Evolutionary conservation across 2,797 vertebrate species (phyloP).

Genomic region (Poecilia velifera): DNA sequence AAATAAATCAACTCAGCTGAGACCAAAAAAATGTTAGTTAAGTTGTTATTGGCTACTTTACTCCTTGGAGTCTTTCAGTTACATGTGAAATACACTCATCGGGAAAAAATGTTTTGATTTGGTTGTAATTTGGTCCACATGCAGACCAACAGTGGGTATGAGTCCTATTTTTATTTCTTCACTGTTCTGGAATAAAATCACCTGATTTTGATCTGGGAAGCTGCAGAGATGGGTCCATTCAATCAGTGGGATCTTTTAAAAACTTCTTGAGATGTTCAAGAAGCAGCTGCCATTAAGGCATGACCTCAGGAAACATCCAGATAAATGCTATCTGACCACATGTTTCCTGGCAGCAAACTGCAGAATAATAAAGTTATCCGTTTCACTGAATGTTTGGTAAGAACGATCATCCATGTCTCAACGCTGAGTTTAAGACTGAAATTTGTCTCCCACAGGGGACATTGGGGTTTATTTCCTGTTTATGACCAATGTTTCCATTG

Average conservation of each 20-base stretch:
- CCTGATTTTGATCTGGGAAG: neutral
- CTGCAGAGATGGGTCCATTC: neutral
- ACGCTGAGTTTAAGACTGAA: slow-evolving; percentile 5
- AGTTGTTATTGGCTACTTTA: neutral
- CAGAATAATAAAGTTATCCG: neutral
- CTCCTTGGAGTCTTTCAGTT: neutral
- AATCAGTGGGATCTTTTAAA: too few relatives aligned
- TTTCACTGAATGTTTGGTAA: slow-evolving; percentile 9
- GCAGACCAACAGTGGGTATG: neutral
- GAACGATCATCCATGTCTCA: slow-evolving; percentile 1
- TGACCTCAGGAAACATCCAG: slow-evolving; percentile 1
- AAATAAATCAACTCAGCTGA: neutral
- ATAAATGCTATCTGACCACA: slow-evolving; percentile 2
- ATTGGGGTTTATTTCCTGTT: slow-evolving; percentile 3
- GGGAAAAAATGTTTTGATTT: neutral
- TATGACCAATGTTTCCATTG: slow-evolving; percentile 7
- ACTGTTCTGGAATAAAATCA: neutral
- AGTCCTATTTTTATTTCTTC: neutral
- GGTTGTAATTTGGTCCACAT: neutral
- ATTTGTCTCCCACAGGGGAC: neutral
- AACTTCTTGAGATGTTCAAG: neutral
- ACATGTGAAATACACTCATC: neutral
- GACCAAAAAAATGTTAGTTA: neutral
- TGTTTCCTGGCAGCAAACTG: slow-evolving; percentile 9
- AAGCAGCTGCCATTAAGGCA: neutral